Evolutionary conservation across 2,113 vertebrate genomes (phyloP), one percentile per base, ranked within the genome.

Genomic region (Anoplopoma fimbria): DNA sequence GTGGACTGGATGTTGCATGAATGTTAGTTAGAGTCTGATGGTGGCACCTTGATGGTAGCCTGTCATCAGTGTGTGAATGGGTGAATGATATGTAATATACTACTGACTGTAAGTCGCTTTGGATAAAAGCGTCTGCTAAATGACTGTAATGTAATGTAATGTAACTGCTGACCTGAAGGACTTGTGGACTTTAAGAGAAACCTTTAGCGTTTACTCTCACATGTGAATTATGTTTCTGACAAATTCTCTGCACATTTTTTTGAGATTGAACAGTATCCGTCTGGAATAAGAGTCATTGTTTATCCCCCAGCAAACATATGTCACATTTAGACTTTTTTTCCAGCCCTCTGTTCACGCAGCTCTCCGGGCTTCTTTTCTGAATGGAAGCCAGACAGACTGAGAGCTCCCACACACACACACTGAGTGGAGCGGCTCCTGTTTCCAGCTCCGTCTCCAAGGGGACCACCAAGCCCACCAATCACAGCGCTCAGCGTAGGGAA

Each of bases 401-500:
- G 87, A 88, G 89, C 87, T 90, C 88, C 87, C 90, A 91, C 92
- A 91, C 73, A 87, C 90, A 91, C 92, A 91, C 73, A 87, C 92
- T 92, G 91, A 51, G 84, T 77, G 70, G 68, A 87, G 75, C 85
- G 33, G 92, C 92, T 92, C 93, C 89, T 83, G 91, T 93, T 94
- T 94, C 89, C 90, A 88, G 89, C 91, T 85, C 92, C 61, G 89
- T 93, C 89, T 91, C 91, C 91, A 94, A 91, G 93, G 92, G 88
- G 88, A 94, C 92, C 90, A 78, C 53, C 73, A 40, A 74, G 70
- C 69, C 87, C 77, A 92, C 95, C 95, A 96, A 96, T 95, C 93
- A 92, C 84, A 87, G 75, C 40, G 72, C 88, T 51, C 76, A 5
- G 82, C 73, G 42, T 77, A 69, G 55, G 79, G 85, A 81, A 79